Base-by-base conservation (phyloP, 2,888 invertebrate genomes). In the Pyrocoelia pectoralis region DNA sequence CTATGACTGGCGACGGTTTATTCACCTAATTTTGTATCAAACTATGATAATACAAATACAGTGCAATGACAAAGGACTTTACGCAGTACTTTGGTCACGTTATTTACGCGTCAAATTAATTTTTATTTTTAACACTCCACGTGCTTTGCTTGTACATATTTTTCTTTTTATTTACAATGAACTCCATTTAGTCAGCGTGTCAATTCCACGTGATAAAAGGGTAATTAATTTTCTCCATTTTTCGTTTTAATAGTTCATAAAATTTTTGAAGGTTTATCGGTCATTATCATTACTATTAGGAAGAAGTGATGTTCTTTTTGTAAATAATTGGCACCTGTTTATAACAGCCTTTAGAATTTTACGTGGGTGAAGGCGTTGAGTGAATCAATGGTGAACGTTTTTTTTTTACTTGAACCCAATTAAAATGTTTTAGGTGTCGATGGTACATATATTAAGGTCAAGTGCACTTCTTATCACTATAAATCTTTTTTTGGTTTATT, bases 1-100 rank as follows among this genome's bases (percentile, higher is more conserved):
- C 24, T 28, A 19, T n/a, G n/a, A 50, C 51, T 17, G 13, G 15
- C n/a, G 10, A 4, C 10, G 17, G 51, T 33, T 52, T 52, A 33
- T 52, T 52, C 51, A 52, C 33, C 15, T 15, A 50, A 14, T 52
- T 50, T 52, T 52, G 10, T 33, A 29, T 33, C 17, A 18, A 52
- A 33, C 1, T 5, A 17, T 52, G 33, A 52, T 52, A 52, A 33
- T 24, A 8, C 24, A 24, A 5, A 24, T 24, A 24, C 3, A 8
- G 24, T 24, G 33, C 24, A 24, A 24, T 24, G 6, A 24, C 24
- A 24, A 24, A 24, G 24, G 4, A 24, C 24, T 24, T 24, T 24
- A n/a, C 24, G 6, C 24, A 24, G 6, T 24, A 6, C 24, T n/a
- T n/a, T n/a, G n/a, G n/a, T n/a, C n/a, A n/a, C n/a, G n/a, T n/a